Conservation (phyloP, 2,797 vertebrate species). For the Acanthopagrus latus region DNA sequence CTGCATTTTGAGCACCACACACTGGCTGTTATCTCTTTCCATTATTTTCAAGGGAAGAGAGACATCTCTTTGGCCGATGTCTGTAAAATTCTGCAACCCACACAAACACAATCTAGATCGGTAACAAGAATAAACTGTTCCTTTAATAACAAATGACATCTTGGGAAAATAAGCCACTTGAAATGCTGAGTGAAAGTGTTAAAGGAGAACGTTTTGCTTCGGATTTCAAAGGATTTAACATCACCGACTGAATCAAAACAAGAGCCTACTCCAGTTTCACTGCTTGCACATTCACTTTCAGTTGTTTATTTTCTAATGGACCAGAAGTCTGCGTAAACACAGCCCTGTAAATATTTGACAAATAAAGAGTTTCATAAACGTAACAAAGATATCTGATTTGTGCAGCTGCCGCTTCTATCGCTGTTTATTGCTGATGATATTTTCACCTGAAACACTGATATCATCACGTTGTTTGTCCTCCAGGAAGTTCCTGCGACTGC, state of each 20-base stretch:
- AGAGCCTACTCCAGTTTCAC: not conserved
- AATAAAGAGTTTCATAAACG: slow-evolving; percentile 26
- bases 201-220: not conserved
- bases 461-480: slow-evolving; percentile 80
- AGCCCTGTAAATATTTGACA: slow-evolving; percentile 39
- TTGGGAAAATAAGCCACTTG: not conserved
- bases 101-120: too few species aligned
- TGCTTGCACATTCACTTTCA: slow-evolving; percentile 9
- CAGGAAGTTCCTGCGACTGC: slow-evolving; percentile 80
- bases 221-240: not conserved
- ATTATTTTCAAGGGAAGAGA: too few species aligned
- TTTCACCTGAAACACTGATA: slow-evolving; percentile 75
- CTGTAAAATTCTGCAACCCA: too few species aligned
- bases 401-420: slow-evolving; percentile 47
- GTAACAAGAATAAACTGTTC: too few species aligned
- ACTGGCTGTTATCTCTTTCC: too few species aligned
- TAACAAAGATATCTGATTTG: slow-evolving; percentile 29
- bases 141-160: not conserved
- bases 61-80: too few species aligned
- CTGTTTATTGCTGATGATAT: slow-evolving; percentile 72
- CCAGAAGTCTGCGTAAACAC: slow-evolving; percentile 17
- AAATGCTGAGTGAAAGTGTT: not conserved
- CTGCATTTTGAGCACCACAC: too few species aligned
- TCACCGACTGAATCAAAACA: not conserved
- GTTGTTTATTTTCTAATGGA: slow-evolving; percentile 26